Evolutionary conservation across 2,797 vertebrate genomes (phyloP).

Genomic region (Coluber constrictor): DNA sequence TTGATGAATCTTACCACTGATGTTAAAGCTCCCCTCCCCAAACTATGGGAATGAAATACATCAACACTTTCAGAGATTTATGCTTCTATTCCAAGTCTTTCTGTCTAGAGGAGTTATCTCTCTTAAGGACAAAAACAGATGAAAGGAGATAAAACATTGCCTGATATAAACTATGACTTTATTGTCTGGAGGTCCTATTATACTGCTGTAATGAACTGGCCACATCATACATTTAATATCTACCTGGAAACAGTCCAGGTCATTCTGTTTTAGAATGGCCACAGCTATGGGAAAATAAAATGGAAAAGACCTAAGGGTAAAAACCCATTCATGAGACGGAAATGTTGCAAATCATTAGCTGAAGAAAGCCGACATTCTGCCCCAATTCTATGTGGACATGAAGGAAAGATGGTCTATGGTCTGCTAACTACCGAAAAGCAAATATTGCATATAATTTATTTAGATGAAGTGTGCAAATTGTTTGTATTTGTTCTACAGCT

Average conservation of each 20-base stretch:
- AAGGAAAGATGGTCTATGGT: constrained; percentile 66
- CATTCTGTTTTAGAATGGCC: constrained; percentile 54
- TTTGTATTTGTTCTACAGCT: constrained; percentile 91
- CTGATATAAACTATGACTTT: background rate
- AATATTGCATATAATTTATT: constrained; percentile 84
- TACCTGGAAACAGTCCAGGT: constrained; percentile 43
- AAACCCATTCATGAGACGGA: constrained; percentile 70
- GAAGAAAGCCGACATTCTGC: constrained; percentile 73
- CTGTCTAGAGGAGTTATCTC: background rate
- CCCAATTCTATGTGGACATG: constrained; percentile 67
- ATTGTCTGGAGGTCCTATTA: background rate
- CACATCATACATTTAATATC: background rate
- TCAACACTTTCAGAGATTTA: background rate
- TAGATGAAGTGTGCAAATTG: constrained; percentile 83
- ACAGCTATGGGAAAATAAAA: constrained; percentile 60
- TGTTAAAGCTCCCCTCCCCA: background rate
- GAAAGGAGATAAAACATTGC: background rate
- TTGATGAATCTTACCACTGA: background rate
- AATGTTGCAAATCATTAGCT: constrained; percentile 61
- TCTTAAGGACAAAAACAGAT: background rate
- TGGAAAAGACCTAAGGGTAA: constrained; percentile 62
- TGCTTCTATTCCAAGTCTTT: background rate
- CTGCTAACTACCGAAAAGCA: constrained; percentile 69
- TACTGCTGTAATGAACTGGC: background rate
- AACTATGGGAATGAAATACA: background rate